These are phyloP conservation scores for Scrobipalpa costella DNA, from an alignment of 2,888 invertebrate genomes.

Conservation along the genomic window DNA sequence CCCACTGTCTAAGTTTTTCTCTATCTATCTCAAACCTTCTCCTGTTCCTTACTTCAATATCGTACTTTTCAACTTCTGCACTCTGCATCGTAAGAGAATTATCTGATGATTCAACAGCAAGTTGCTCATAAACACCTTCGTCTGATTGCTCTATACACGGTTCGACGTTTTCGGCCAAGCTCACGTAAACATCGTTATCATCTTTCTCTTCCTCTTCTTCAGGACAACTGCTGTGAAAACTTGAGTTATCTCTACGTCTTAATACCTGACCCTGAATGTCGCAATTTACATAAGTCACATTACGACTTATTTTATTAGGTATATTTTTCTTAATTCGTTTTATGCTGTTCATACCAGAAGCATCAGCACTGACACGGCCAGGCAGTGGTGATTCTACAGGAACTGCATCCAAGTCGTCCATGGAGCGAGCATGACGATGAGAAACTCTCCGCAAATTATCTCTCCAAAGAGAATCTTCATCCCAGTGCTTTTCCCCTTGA, in stretches of 20 bases:
- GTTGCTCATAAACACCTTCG: conserved; percentile 81
- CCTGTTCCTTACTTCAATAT: conserved; percentile 45
- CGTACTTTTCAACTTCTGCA: conserved; percentile 35
- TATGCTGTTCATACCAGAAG: conserved; percentile 67
- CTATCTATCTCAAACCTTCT: conserved; percentile 87
- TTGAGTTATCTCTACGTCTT: conserved; percentile 54
- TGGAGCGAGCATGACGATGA: conserved; percentile 89
- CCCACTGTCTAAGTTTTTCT: conserved; percentile 93
- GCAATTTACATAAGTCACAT: conserved; percentile 90
- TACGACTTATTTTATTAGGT: conserved; percentile 81
- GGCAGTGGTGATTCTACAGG: conserved; percentile 48
- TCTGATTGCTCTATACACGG: conserved; percentile 57
- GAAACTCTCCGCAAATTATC: conserved; percentile 90
- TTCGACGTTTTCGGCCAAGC: conserved; percentile 64
- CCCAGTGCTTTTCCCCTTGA: conserved; percentile 89
- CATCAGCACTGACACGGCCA: conserved; percentile 53
- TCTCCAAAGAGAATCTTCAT: conserved; percentile 90
- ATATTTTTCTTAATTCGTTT: conserved; percentile 65
- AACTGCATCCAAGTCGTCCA: conserved; percentile 87
- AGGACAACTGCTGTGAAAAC: conserved; percentile 44
- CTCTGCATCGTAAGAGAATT: conserved; percentile 38
- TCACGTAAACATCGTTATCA: conserved; percentile 78
- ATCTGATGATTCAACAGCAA: conserved; percentile 65
- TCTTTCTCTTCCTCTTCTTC: conserved; percentile 58
- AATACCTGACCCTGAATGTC: conserved; percentile 79